A percentile compares a stretch with the other conserved stretches of the same genome.
Evolutionary conservation across 1,140 invertebrate species (phyloP).

Genomic region (Drosophila nebulosa): DNA sequence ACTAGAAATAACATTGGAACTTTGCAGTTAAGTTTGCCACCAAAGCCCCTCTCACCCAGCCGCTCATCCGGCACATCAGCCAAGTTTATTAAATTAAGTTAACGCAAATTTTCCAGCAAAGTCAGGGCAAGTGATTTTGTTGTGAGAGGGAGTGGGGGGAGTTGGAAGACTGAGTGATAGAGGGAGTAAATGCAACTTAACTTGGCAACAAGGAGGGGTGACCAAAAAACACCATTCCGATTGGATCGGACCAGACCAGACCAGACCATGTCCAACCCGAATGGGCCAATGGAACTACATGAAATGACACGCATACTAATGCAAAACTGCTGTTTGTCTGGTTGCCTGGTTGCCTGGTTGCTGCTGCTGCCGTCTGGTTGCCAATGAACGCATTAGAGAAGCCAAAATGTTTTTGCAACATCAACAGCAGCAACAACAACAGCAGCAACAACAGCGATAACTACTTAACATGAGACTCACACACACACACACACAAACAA

Average conservation of each 20-base stretch:
- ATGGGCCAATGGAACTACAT: slow-evolving; percentile 1
- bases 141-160: not conserved
- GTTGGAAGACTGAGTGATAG: no score
- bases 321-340: slow-evolving; percentile 56
- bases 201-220: not conserved
- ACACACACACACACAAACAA: no score
- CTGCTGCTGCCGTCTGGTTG: not conserved
- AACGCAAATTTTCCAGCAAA: not conserved
- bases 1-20: not conserved
- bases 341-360: slow-evolving; percentile 26
- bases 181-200: not conserved
- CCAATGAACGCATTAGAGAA: slow-evolving; percentile 53
- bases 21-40: not conserved
- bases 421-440: no score
- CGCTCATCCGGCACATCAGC: not conserved
- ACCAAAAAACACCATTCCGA: not conserved
- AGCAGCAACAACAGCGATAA: slow-evolving; percentile 54
- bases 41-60: no score
- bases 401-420: slow-evolving; percentile 28
- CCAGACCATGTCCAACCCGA: not conserved
- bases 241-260: not conserved
- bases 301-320: slow-evolving; percentile 45
- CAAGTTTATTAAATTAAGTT: not conserved
- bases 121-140: no score
- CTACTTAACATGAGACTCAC: slow-evolving; percentile 51